Evolutionary conservation across 2,888 invertebrate genomes (phyloP).

Genomic region (Muschampia plurimacula): DNA sequence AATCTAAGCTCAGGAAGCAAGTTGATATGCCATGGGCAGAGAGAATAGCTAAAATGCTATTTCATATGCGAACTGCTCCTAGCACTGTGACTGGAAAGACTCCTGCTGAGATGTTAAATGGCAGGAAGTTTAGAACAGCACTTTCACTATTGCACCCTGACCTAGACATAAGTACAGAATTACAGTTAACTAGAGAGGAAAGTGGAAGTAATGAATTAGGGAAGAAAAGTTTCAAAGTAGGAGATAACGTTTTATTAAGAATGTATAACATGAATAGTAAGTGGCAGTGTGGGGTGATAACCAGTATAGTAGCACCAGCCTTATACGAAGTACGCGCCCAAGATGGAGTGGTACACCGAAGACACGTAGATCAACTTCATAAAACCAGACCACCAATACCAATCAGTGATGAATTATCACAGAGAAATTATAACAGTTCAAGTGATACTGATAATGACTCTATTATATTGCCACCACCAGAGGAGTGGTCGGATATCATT

Average conservation of each 20-base stretch:
- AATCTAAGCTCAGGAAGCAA: conserved; percentile 40
- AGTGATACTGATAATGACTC: background rate
- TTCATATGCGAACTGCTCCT: conserved; percentile 37
- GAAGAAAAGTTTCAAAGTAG: conserved; percentile 19
- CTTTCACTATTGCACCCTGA: conserved; percentile 29
- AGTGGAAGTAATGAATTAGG: background rate
- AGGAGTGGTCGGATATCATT: conserved; percentile 14
- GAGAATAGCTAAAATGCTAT: conserved; percentile 40
- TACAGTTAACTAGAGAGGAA: conserved; percentile 1
- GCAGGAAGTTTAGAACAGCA: conserved; percentile 37
- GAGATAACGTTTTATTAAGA: conserved; percentile 26
- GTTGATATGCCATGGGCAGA: conserved; percentile 35
- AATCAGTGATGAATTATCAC: background rate
- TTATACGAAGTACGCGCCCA: conserved; percentile 18
- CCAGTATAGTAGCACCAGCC: conserved; percentile 9
- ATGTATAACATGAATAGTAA: conserved; percentile 21
- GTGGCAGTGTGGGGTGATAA: conserved; percentile 21
- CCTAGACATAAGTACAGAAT: conserved; percentile 16
- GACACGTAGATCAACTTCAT: conserved; percentile 25
- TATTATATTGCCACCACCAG: conserved; percentile 14
- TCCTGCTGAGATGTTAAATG: conserved; percentile 42
- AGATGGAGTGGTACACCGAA: conserved; percentile 5
- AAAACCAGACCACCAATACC: conserved; percentile 14
- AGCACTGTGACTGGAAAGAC: conserved; percentile 40
- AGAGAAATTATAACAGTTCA: conserved; percentile 4